A percentile compares a stretch with the other conserved stretches of the same genome.
Conservation (phyloP, 2,888 invertebrate species). For the Amphipyra tragopoginis region DNA sequence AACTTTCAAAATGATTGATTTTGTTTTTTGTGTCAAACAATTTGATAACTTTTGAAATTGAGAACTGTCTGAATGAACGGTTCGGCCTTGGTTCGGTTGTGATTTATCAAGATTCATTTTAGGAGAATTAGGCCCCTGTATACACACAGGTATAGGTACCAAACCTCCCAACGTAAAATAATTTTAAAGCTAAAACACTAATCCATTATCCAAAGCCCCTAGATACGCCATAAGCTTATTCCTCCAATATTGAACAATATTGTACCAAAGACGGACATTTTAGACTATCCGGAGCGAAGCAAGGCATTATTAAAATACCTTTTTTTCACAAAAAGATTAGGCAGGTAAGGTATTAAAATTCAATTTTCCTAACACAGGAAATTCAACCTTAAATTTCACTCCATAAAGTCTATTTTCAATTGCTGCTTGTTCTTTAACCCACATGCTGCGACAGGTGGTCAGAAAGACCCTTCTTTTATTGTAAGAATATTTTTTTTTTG, state of each 20-base stretch:
- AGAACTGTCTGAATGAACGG: too few species aligned
- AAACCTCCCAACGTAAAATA: not conserved
- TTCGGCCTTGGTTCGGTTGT: too few species aligned
- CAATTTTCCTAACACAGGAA: not conserved
- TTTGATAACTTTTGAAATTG: too few species aligned
- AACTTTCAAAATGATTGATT: too few species aligned
- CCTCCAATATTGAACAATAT: slow-evolving; percentile 35
- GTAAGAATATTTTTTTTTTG: slow-evolving; percentile 50
- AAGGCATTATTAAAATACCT: slow-evolving; percentile 53
- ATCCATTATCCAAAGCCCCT: slow-evolving; percentile 4
- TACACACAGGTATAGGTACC: too few species aligned
- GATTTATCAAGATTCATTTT: too few species aligned
- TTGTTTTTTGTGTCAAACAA: too few species aligned
- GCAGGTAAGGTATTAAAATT: slow-evolving; percentile 54
- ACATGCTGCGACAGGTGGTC: slow-evolving; percentile 58
- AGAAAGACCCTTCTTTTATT: slow-evolving; percentile 56
- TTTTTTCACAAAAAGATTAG: slow-evolving; percentile 43
- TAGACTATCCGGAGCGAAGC: slow-evolving; percentile 15
- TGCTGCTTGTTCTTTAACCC: slow-evolving; percentile 30
- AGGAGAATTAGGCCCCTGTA: too few species aligned
- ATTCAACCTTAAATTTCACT: fast-evolving
- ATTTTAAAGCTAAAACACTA: slow-evolving; percentile 2
- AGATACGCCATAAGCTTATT: not conserved
- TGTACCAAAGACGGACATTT: not conserved
- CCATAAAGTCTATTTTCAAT: slow-evolving; percentile 3